Evolutionary conservation across 53 echinoderm and acorn worm genomes (phyloP).

Genomic region (Zoroaster sp.): DNA sequence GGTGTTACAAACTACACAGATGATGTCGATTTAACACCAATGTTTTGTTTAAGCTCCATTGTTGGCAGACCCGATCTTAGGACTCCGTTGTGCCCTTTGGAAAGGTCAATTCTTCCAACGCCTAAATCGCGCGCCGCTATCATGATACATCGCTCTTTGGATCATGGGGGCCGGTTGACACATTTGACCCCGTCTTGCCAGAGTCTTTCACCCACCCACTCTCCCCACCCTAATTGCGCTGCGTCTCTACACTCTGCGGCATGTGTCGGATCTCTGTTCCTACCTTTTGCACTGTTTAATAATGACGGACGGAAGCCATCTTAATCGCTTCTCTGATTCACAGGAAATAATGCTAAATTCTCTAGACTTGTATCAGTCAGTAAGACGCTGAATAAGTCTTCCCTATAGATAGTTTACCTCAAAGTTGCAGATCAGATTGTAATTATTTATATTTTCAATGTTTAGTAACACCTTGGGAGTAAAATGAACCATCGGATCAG

Average conservation of each 20-base stretch:
- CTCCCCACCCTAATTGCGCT: background rate
- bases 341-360: conserved; percentile 27
- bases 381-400: background rate
- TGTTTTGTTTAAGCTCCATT: too few species aligned
- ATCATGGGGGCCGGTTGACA: too few species aligned
- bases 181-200: too few species aligned
- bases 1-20: too few species aligned
- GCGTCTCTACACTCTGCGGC: background rate
- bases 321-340: conserved; percentile 16
- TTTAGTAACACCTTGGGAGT: background rate
- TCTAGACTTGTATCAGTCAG: conserved; percentile 1
- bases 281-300: background rate
- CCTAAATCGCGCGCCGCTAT: too few species aligned
- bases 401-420: background rate
- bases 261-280: background rate
- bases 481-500: background rate
- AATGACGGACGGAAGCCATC: background rate
- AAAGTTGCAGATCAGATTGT: background rate
- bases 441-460: background rate
- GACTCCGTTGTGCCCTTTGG: too few species aligned
- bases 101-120: too few species aligned
- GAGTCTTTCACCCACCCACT: background rate
- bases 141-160: too few species aligned
- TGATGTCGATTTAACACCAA: too few species aligned
- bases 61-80: too few species aligned